Evolutionary conservation across 2,888 invertebrate species (phyloP).

Genomic region (Onthophagus sagittarius): DNA sequence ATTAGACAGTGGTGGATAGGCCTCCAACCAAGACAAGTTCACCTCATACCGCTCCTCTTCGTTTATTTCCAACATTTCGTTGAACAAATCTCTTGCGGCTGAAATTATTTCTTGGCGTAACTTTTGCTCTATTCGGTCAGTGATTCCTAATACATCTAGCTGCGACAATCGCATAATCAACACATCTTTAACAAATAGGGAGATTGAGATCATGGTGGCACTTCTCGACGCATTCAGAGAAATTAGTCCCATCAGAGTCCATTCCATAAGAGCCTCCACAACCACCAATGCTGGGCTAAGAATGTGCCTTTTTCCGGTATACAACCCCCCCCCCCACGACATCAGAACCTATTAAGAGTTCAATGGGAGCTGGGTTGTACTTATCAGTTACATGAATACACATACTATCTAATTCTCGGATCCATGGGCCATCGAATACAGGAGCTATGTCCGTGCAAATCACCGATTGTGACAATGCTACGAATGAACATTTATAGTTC

Average conservation of each 20-base stretch:
- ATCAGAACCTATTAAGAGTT: too few relatives aligned
- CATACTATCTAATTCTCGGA: background rate
- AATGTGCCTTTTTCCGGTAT: too few relatives aligned
- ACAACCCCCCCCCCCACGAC: background rate
- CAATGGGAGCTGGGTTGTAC: too few relatives aligned
- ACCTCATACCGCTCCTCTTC: conserved; percentile 32
- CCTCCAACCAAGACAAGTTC: conserved; percentile 37
- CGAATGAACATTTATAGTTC: conserved; percentile 1
- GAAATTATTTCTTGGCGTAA: conserved; percentile 27
- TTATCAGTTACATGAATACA: too few relatives aligned
- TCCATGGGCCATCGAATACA: too few relatives aligned
- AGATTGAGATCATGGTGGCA: background rate
- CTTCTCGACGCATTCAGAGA: background rate
- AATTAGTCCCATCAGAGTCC: background rate
- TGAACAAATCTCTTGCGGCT: conserved; percentile 32
- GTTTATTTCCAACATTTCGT: conserved; percentile 30
- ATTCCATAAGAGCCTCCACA: too few relatives aligned
- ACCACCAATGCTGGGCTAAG: too few relatives aligned
- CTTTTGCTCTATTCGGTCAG: conserved; percentile 33
- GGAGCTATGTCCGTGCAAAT: too few relatives aligned
- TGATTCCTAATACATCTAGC: conserved; percentile 38
- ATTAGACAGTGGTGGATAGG: conserved; percentile 33
- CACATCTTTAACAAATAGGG: conserved; percentile 8
- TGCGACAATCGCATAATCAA: conserved; percentile 35
- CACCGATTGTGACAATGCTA: background rate